Percentiles rank a stretch among this genome's conserved stretches.
These are phyloP conservation scores for Drosophila pectinifera DNA, from an alignment of 1,140 invertebrate genomes.

Conservation along the genomic window DNA sequence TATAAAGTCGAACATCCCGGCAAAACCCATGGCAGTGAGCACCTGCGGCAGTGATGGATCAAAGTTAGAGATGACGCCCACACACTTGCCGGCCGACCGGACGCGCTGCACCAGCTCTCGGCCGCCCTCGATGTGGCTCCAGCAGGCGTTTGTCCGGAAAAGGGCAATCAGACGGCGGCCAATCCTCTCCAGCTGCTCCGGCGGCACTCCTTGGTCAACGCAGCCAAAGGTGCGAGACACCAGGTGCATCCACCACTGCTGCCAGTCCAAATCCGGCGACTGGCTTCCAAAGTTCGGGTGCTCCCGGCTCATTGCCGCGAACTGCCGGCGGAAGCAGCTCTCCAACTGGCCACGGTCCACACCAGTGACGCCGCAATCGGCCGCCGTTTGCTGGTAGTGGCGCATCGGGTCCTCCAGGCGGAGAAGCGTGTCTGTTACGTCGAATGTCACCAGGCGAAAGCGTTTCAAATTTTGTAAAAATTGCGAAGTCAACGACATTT, in stretches of 20 bases:
- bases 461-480: slow-evolving; percentile 73
- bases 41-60: slow-evolving; percentile 70
- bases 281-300: slow-evolving; percentile 72
- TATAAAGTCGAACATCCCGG: slow-evolving; percentile 73
- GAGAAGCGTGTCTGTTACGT: slow-evolving; percentile 94
- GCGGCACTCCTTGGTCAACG: slow-evolving; percentile 19
- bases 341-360: slow-evolving; percentile 86
- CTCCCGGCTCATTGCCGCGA: slow-evolving; percentile 54
- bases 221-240: slow-evolving; percentile 65
- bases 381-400: slow-evolving; percentile 89
- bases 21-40: slow-evolving; percentile 59
- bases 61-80: slow-evolving; percentile 82
- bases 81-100: slow-evolving; percentile 53
- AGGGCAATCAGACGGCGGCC: slow-evolving; percentile 44
- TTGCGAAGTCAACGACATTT: slow-evolving; percentile 66
- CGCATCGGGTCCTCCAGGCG: slow-evolving; percentile 88
- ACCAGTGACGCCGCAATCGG: slow-evolving; percentile 88
- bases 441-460: slow-evolving; percentile 92
- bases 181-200: slow-evolving; percentile 49
- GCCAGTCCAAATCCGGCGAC: slow-evolving; percentile 63
- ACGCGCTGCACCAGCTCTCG: slow-evolving; percentile 62
- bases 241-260: slow-evolving; percentile 72
- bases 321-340: slow-evolving; percentile 76
- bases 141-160: slow-evolving; percentile 68
- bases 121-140: slow-evolving; percentile 58